Conservation (phyloP, 2,113 vertebrate genomes). For the Entelurus aequoreus region DNA sequence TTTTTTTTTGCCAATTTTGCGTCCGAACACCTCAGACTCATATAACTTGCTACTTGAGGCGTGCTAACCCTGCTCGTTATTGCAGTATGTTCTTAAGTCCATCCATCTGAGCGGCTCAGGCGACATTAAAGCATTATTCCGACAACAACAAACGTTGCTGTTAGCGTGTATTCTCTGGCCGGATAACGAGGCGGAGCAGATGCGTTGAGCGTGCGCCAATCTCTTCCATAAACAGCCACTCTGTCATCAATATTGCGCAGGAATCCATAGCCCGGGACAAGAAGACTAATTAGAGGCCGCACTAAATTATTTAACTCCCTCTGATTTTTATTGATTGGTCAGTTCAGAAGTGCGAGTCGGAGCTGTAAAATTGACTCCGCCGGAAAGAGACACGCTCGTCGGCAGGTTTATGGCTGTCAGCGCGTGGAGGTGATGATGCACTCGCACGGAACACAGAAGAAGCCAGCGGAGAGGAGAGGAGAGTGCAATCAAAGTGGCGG, state of each 20-base stretch:
- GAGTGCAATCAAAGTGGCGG: slow-evolving; percentile 29
- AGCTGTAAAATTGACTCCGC: slow-evolving; percentile 97
- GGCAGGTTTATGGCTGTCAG: slow-evolving; percentile 69
- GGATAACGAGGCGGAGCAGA: slow-evolving; percentile 38
- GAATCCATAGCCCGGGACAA: slow-evolving; percentile 94
- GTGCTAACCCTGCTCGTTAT: too few relatives aligned
- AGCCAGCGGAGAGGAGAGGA: slow-evolving; percentile 19
- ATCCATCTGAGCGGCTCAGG: too few relatives aligned
- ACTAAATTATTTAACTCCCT: slow-evolving; percentile 99
- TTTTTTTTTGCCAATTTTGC: too few relatives aligned
- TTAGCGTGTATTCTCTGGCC: slow-evolving; percentile 37
- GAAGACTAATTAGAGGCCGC: slow-evolving; percentile 98
- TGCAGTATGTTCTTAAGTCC: too few relatives aligned
- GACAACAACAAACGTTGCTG: slow-evolving; percentile 3
- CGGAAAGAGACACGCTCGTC: slow-evolving; percentile 78
- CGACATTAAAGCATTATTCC: background rate
- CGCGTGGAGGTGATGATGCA: slow-evolving; percentile 3
- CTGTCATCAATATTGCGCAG: slow-evolving; percentile 95
- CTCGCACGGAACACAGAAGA: slow-evolving; percentile 17
- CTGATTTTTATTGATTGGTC: slow-evolving; percentile 97
- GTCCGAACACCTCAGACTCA: too few relatives aligned
- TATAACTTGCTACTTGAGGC: too few relatives aligned
- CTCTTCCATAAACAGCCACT: slow-evolving; percentile 73
- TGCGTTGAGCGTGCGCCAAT: slow-evolving; percentile 42
- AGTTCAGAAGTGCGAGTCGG: slow-evolving; percentile 87